Conservation (phyloP, 2,113 vertebrate genomes). For the Cyphomyrus discorhynchus region DNA sequence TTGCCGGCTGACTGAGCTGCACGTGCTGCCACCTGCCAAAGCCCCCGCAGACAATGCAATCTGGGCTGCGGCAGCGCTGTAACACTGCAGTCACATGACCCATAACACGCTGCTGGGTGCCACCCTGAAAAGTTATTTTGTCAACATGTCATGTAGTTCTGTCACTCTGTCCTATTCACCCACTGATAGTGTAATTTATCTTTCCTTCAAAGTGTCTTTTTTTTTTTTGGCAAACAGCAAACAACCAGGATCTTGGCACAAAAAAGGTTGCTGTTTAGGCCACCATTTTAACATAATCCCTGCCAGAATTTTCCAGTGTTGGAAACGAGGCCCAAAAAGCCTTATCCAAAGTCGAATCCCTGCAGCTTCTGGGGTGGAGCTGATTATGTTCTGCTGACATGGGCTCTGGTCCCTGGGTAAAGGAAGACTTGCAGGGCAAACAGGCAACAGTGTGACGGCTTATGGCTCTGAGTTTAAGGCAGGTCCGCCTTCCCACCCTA, state of each 20-base stretch:
- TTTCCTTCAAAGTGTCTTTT: background rate
- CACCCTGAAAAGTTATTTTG: background rate
- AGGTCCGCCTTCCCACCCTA: background rate
- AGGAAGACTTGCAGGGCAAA: background rate
- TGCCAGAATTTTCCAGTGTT: background rate
- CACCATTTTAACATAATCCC: background rate
- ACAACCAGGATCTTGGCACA: background rate
- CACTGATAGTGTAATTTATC: background rate
- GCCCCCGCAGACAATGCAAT: constrained; percentile 37
- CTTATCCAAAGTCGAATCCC: background rate
- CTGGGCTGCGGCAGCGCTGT: constrained; percentile 32
- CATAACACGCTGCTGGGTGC: background rate
- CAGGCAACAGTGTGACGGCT: background rate
- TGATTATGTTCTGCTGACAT: background rate
- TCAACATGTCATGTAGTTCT: background rate
- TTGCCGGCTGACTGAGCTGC: constrained; percentile 46
- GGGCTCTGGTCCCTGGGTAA: background rate
- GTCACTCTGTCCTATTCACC: background rate
- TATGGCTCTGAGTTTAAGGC: background rate
- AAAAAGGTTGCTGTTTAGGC: background rate
- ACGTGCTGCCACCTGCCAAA: constrained; percentile 43
- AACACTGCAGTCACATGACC: constrained; percentile 32
- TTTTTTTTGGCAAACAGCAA: background rate
- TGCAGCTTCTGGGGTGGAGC: background rate
- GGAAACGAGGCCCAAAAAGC: background rate